phyloP scores from a whole-genome alignment of 2,113 vertebrate species.

The Gracilinanus agilis region DNA sequence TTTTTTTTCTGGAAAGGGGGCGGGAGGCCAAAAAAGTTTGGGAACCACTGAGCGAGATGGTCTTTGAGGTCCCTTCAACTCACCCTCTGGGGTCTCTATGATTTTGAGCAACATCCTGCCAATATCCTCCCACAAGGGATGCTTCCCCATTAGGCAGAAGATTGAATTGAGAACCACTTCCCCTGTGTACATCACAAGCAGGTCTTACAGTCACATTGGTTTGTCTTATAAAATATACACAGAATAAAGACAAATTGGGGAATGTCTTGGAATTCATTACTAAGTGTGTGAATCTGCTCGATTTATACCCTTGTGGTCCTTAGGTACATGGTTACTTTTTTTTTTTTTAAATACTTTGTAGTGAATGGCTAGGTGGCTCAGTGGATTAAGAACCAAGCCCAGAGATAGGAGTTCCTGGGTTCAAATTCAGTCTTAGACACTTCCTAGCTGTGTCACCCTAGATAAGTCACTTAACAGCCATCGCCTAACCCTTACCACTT shows the following conservation, averaged over 20 bases:
- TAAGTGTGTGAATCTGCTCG: neutral
- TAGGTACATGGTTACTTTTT: neutral
- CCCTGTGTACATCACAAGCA: neutral
- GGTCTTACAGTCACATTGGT: neutral
- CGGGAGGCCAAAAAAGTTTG: too few species aligned
- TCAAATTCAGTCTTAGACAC: too few species aligned
- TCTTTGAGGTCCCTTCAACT: neutral
- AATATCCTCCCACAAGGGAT: rapidly evolving
- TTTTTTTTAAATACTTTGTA: too few species aligned
- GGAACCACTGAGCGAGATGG: too few species aligned
- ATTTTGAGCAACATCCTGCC: neutral
- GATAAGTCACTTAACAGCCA: too few species aligned
- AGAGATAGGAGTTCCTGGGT: too few species aligned
- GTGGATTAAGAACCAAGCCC: too few species aligned
- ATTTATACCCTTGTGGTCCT: neutral
- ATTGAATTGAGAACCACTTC: neutral
- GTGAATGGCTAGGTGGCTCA: too few species aligned
- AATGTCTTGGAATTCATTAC: neutral
- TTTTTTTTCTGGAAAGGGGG: too few species aligned
- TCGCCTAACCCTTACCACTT: too few species aligned
- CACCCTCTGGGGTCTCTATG: neutral
- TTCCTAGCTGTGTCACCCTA: too few species aligned
- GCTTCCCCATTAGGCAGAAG: neutral
- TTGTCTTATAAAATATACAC: neutral
- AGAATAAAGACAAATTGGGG: neutral